These are phyloP conservation scores for Agonum fuliginosum DNA, from an alignment of 2,888 invertebrate genomes.

Conservation along the genomic window DNA sequence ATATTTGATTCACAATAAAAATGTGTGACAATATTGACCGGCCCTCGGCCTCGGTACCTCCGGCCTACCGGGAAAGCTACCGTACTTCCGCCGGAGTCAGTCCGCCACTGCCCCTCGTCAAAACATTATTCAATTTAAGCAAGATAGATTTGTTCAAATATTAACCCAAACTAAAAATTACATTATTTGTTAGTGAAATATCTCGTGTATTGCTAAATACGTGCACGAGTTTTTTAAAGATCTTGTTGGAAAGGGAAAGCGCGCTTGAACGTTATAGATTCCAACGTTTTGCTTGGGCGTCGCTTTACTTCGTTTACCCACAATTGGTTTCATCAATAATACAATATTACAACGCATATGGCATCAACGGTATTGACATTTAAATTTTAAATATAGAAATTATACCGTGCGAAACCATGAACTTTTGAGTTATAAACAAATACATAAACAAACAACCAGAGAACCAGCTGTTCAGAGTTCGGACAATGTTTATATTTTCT, in stretches of 20 bases:
- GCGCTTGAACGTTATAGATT: slow-evolving; percentile 45
- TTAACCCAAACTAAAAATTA: no score
- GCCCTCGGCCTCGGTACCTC: no score
- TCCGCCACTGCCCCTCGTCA: no score
- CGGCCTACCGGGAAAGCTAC: no score
- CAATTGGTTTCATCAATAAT: slow-evolving; percentile 40
- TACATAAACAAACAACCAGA: not conserved
- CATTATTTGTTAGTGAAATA: no score
- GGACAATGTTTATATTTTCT: not conserved
- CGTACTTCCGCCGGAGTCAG: no score
- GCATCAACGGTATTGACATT: not conserved
- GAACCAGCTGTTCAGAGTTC: not conserved
- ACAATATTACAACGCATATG: not conserved
- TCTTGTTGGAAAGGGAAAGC: slow-evolving; percentile 4
- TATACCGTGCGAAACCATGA: not conserved
- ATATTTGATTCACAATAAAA: no score
- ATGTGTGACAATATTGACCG: no score
- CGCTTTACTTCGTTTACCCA: slow-evolving; percentile 11
- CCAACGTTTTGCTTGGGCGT: slow-evolving; percentile 27
- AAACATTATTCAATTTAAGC: no score
- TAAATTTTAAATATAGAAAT: not conserved
- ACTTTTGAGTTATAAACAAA: not conserved
- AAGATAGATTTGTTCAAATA: no score
- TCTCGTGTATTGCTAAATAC: not conserved
- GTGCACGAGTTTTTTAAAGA: not conserved